Evolutionary conservation across 2,113 vertebrate genomes (phyloP), one percentile per base, ranked within the genome.

Genomic region (Tursiops truncatus): DNA sequence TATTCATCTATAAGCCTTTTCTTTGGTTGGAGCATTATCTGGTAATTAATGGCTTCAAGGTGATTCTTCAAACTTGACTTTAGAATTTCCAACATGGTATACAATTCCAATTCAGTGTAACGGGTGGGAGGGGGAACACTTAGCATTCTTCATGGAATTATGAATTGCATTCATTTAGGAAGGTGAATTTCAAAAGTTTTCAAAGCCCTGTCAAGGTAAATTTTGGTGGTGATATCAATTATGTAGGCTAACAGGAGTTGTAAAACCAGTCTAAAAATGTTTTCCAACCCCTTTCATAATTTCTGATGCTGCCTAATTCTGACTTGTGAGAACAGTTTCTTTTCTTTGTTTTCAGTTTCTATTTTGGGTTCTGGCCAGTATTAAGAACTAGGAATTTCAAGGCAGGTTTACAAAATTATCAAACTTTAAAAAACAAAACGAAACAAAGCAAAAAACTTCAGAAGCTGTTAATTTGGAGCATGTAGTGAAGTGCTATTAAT

Each of bases 341-440:
- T 97, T 93, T 67, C 92, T 96, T 97, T 97, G 79, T 97, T 97
- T 71, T 97, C 56, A 53, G n/a, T 89, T 96, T 96, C 82, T 31
- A 23, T 82, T 83, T 94, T 92, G 92, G 94, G 58, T 88, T 60
- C 33, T 87, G 47, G 92, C 92, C 94, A 97, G 65, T 73, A 87
- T 56, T 92, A 38, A 93, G 71, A 96, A 88, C 8, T 84, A 89
- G 38, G 28, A 92, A 94, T 95, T 84, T 96, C 79, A 96, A 94
- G 26, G 18, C n/a, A 95, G 84, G 23, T 95, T 96, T 95, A 73
- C 26, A 81, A 93, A 97, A n/a, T 74, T 56, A 82, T 84, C 53
- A 95, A 82, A 86, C 50, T 38, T 68, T 11, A 38, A 81, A 33
- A 63, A 84, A 21, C 14, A 62, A 73, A 50, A 26, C 21, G 28